Evolutionary conservation across 2,797 vertebrate species (phyloP).

Genomic region (Hypotaenidia okinawae): DNA sequence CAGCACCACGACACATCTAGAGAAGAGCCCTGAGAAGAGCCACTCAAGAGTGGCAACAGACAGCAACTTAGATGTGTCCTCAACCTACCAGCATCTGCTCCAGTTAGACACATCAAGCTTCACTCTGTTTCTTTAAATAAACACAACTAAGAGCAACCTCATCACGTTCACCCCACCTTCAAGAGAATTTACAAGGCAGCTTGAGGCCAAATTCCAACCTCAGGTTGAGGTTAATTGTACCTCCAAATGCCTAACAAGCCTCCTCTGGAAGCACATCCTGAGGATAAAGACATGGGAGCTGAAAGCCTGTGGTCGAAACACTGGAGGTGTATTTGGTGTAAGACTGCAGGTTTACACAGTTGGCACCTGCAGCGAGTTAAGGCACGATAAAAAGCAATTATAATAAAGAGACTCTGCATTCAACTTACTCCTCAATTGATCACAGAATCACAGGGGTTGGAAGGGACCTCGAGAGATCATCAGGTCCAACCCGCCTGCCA

Average conservation of each 20-base stretch:
- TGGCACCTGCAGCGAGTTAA: neutral
- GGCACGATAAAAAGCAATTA: neutral
- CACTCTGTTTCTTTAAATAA: too few species aligned
- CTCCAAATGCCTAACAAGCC: too few species aligned
- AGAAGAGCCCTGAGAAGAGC: neutral
- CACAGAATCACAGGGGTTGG: too few species aligned
- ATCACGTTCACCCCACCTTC: too few species aligned
- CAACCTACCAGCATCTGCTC: neutral
- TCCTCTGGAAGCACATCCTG: fast-evolving
- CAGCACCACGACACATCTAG: fast-evolving
- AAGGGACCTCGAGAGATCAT: too few species aligned
- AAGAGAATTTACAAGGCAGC: too few species aligned
- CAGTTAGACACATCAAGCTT: too few species aligned
- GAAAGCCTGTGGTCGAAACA: fast-evolving
- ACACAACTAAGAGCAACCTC: neutral
- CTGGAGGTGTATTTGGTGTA: fast-evolving
- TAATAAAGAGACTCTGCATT: fast-evolving
- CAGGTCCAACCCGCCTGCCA: too few species aligned
- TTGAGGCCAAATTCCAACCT: too few species aligned
- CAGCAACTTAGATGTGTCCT: neutral
- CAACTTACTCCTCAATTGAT: neutral
- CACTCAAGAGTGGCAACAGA: neutral
- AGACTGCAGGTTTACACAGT: neutral
- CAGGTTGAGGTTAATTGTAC: too few species aligned
- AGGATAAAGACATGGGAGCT: neutral